Evolutionary conservation across 2,797 vertebrate species (phyloP).

Genomic region (Mustela erminea): DNA sequence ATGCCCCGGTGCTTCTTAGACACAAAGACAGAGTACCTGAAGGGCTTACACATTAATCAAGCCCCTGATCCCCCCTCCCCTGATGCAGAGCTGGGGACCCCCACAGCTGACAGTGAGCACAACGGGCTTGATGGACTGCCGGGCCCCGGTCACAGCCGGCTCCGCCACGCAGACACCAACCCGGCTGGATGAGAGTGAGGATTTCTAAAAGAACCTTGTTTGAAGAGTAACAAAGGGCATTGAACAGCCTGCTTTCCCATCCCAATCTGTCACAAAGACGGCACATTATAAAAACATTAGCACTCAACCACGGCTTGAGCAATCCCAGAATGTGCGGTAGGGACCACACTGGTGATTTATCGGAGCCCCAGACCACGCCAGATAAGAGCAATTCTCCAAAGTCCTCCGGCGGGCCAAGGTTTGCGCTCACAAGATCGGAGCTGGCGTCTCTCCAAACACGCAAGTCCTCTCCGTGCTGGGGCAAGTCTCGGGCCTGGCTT

Average conservation of each 20-base stretch:
- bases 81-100: not conserved
- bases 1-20: constrained; percentile 63
- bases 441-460: not conserved
- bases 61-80: not conserved
- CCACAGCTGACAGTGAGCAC: not conserved
- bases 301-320: not conserved
- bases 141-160: not conserved
- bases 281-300: constrained; percentile 62
- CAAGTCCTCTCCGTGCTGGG: not conserved
- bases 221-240: constrained; percentile 67
- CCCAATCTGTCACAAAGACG: not conserved
- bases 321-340: not conserved
- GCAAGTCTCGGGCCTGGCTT: constrained; percentile 33
- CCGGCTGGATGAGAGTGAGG: not conserved
- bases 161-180: constrained; percentile 30
- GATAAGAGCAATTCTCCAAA: not conserved
- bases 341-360: not conserved
- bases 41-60: constrained; percentile 76
- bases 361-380: not conserved
- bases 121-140: not conserved
- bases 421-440: not conserved
- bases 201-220: constrained; percentile 65
- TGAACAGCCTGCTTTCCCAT: constrained; percentile 64
- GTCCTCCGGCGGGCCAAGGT: not conserved
- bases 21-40: constrained; percentile 59